Percentiles rank a stretch among this genome's conserved stretches.
Evolutionary conservation across 2,888 invertebrate species (phyloP).

Genomic region (Nasonovia ribisnigri): DNA sequence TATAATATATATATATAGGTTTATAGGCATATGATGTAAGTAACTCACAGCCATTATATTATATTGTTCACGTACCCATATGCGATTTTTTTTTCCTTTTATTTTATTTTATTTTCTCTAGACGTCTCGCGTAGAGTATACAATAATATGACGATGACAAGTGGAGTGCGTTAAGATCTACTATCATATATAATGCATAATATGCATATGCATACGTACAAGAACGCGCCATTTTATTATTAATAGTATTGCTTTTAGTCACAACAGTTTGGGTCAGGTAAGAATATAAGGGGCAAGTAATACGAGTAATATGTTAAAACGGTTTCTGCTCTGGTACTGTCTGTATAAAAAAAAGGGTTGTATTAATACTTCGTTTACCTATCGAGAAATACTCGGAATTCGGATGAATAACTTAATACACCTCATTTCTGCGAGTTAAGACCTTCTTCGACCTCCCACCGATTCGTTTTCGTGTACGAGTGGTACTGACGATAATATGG

Average conservation of each 20-base stretch:
- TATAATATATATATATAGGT: background rate
- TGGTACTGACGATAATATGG: background rate
- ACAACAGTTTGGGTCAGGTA: background rate
- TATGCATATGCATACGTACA: background rate
- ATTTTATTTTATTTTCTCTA: slow-evolving; percentile 16
- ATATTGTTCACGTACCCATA: slow-evolving; percentile 33
- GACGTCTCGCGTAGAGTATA: slow-evolving; percentile 2
- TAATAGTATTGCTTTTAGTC: background rate
- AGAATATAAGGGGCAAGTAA: background rate
- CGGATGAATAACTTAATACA: background rate
- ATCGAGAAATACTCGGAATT: background rate
- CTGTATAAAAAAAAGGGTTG: background rate
- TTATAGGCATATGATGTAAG: background rate
- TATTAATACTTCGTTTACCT: background rate
- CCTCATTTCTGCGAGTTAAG: background rate
- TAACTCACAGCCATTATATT: slow-evolving; percentile 25
- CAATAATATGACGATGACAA: slow-evolving; percentile 35
- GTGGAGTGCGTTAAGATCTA: slow-evolving; percentile 19
- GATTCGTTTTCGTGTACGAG: background rate
- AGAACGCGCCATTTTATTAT: background rate
- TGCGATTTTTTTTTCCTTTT: slow-evolving; percentile 19
- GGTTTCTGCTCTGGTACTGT: background rate
- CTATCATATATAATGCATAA: background rate
- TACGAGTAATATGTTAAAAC: background rate
- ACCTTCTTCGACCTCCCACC: background rate